Evolutionary conservation across 2,888 invertebrate species (phyloP), one percentile per base, ranked within the genome.

Genomic region (Augiades crinisus): DNA sequence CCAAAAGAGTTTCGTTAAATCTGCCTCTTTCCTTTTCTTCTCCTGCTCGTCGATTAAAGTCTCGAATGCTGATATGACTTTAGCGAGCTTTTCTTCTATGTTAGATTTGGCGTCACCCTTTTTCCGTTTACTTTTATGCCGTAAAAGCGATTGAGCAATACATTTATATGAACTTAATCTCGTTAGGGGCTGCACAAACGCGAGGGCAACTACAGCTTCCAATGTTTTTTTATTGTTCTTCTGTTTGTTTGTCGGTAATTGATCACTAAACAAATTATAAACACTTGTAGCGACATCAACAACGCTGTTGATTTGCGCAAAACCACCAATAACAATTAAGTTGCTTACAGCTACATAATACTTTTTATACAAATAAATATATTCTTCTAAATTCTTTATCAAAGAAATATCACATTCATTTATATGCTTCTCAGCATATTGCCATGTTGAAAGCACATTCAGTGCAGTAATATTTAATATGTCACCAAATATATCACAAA

Each of bases 1-100:
- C 95, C 95, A 95, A 88, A 95, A 95, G 40, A 91, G 71, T 67
- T 92, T 92, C 0, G 95, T 95, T 17, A 84, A 67, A 55, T 94
- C 94, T 0, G 95, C 95, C 68, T 93, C 92, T 53, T 91, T 91
- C 36, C 92, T 82, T 53, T 90, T 91, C 61, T 89, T 89, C 46
- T 92, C 91, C 63, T 93, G 92, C 61, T 92, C 92, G 12, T 93
- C 92, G 53, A 91, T 91, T 56, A 94, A 78, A n/a, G 81, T 75
- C 59, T 92, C 92, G 89, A 93, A 91, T 56, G 92, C 92, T n/a
- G 87, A 73, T 43, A 92, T 77, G 2, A 91, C 91, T 67, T 92
- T 92, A 62, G 87, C 86, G 33, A 92, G 73, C 63, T 90, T 84
- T 59, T 90, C 87, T 56, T 92, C 91, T 47, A 88, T 87, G 56